A percentile compares a stretch with the other conserved stretches of the same genome.
Conservation (phyloP, 2,113 vertebrate genomes). For the Psilopsiagon aurifrons region DNA sequence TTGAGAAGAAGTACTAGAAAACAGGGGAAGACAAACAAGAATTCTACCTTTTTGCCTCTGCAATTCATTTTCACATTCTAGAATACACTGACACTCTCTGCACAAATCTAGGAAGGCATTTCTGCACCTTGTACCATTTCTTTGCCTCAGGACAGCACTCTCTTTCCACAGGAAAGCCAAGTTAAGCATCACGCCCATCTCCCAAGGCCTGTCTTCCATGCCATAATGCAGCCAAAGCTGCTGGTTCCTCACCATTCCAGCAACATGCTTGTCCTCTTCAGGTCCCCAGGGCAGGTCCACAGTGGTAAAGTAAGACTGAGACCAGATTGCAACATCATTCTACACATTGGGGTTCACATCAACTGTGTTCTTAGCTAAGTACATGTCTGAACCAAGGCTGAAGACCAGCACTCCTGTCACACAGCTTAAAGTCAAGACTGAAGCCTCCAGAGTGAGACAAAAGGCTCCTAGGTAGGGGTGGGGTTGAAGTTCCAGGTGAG, state of each 20-base stretch:
- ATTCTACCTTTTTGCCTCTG: not conserved
- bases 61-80: not conserved
- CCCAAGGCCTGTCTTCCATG: not conserved
- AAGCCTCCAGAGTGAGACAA: too few relatives aligned
- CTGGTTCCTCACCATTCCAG: not conserved
- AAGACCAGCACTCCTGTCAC: accelerated
- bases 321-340: accelerated
- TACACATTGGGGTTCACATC: accelerated
- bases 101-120: not conserved
- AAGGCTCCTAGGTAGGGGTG: not conserved
- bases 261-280: not conserved
- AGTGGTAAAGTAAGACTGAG: not conserved
- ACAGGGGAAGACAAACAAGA: not conserved
- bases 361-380: not conserved
- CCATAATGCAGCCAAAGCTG: not conserved
- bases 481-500: not conserved
- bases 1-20: not conserved
- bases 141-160: not conserved
- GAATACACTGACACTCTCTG: not conserved
- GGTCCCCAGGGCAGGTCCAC: not conserved
- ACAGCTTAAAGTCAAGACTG: not conserved
- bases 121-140: not conserved
- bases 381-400: accelerated
- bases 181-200: not conserved
- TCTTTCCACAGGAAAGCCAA: not conserved